Base-by-base conservation (phyloP, 2,113 vertebrate species). In the Entelurus aequoreus region DNA sequence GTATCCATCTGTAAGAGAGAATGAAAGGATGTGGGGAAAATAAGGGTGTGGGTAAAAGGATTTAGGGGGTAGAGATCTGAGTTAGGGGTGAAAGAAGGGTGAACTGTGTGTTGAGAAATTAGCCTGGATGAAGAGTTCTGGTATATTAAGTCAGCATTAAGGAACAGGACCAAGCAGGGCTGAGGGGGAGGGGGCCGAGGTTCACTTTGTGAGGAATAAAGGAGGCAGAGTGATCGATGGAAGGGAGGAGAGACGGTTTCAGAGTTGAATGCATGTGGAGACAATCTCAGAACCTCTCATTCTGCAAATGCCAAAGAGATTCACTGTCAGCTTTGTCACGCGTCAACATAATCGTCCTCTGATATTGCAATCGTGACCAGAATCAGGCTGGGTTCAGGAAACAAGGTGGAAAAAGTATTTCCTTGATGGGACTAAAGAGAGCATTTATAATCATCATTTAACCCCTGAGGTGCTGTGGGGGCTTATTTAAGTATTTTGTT, bases 141-240 rank as follows among this genome's bases (percentile, higher is more conserved):
- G 86, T 89, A 79, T 87, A 90, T 88, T 86, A 90, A 88, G 88
- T 84, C 77, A 69, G 69, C 60, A 48, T 85, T 84, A 79, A 79
- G 82, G 79, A 80, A 81, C 71, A 52, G 61, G 53, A 56, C 60
- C 67, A 65, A 77, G 78, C 59, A 28, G 76, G 58, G 54, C 51
- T 49, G 6, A 16, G 51, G 53, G 21, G 11, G 49, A 65, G 61
- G 77, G 79, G 72, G 75, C 37, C 64, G 48, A 52, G 77, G 76
- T 74, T 10, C 62, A 19, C 58, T 80, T 74, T 71, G 46, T 49
- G 52, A 62, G 46, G 79, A 72, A 88, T 82, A 84, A 88, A 84
- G 68, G 71, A 49, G 66, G 81, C 71, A 87, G 77, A 83, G 72
- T 86, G 86, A 89, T 87, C 74, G 83, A 90, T 89, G 75, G 68